phyloP scores from a whole-genome alignment of 2,113 vertebrate genomes.

The Aptenodytes forsteri region DNA sequence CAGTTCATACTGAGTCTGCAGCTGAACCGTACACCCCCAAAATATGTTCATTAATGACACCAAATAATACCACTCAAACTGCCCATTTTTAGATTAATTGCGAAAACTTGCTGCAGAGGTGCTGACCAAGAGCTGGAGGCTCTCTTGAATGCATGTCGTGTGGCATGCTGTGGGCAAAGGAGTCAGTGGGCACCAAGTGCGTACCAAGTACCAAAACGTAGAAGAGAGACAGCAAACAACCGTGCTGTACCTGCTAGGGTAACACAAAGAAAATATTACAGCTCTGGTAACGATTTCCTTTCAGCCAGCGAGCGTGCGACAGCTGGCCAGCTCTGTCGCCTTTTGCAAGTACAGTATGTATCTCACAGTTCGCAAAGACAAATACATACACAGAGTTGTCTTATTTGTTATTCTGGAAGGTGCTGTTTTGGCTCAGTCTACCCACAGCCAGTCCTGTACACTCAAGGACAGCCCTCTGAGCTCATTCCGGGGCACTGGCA shows the following conservation, averaged over 20 bases:
- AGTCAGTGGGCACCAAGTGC: not conserved
- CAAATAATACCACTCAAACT: not conserved
- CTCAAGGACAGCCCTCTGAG: not conserved
- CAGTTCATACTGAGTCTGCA: not conserved
- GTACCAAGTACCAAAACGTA: fast-evolving
- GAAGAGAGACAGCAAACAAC: not conserved
- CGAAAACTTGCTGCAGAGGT: not conserved
- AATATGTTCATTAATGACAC: not conserved
- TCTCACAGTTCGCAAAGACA: not conserved
- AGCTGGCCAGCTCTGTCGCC: not conserved
- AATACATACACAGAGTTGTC: not conserved
- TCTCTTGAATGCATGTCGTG: not conserved
- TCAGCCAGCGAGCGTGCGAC: not conserved
- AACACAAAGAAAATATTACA: not conserved
- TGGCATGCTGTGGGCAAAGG: not conserved
- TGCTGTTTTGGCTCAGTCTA: not conserved
- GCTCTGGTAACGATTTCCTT: not conserved
- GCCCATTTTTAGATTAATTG: not conserved
- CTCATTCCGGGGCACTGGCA: not conserved
- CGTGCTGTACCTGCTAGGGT: not conserved
- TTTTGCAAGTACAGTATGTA: not conserved
- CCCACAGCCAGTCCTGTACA: not conserved
- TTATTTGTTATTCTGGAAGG: not conserved
- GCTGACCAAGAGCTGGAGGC: not conserved
- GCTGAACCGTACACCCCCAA: not conserved